Conservation (phyloP, 2,888 invertebrate genomes). For the Timema cristinae region DNA sequence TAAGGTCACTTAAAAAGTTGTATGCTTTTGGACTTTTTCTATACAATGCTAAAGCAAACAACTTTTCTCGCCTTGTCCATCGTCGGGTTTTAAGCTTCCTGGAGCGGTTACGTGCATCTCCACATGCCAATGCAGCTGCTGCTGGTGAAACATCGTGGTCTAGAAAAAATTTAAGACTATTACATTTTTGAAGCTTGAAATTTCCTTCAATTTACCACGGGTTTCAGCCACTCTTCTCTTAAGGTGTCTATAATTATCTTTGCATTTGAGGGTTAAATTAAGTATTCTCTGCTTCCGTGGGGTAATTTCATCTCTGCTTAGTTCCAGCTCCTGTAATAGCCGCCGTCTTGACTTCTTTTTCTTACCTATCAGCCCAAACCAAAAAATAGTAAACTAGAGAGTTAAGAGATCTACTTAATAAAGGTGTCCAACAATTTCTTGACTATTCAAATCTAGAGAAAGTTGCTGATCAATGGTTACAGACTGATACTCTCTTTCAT, state of each 20-base stretch:
- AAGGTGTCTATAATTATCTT: neutral
- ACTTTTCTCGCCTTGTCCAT: neutral
- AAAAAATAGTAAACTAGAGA: neutral
- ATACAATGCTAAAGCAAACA: neutral
- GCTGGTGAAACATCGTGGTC: constrained; percentile 2
- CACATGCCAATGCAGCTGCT: neutral
- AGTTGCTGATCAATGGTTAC: neutral
- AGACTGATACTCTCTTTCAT: neutral
- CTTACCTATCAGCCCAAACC: neutral
- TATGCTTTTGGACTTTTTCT: neutral
- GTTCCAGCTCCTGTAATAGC: neutral
- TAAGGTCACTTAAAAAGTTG: neutral
- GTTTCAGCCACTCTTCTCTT: neutral
- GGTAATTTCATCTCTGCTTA: neutral
- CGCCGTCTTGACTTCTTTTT: neutral
- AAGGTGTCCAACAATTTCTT: neutral
- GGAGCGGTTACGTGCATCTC: neutral
- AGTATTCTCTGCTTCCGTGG: neutral
- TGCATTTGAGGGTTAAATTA: neutral
- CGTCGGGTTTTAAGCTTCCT: neutral
- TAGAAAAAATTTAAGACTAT: neutral
- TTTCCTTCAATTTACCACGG: neutral
- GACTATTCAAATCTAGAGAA: neutral
- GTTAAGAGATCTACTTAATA: neutral
- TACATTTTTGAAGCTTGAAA: neutral